Conservation (phyloP, 2,888 invertebrate genomes). For the Liposcelis brunnea region DNA sequence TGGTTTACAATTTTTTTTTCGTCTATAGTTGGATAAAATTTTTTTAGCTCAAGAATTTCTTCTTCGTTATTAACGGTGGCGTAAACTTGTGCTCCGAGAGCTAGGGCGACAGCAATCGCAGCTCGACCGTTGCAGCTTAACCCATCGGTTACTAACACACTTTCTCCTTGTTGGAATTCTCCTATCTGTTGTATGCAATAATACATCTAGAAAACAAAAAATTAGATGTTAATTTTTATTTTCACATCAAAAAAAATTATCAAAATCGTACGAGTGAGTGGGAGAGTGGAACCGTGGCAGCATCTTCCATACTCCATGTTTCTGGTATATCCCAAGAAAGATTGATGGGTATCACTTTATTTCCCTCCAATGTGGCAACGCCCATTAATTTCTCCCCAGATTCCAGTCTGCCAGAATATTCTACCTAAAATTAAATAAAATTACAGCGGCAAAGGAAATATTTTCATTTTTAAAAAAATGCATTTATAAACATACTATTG, state of each 20-base stretch:
- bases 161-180: conserved; percentile 24
- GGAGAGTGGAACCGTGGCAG: conserved; percentile 35
- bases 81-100: conserved; percentile 30
- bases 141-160: conserved; percentile 33
- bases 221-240: background rate
- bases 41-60: background rate
- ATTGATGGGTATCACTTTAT: conserved; percentile 13
- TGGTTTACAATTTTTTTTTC: conserved; percentile 10
- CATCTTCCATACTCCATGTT: conserved; percentile 32
- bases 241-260: background rate
- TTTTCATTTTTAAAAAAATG: too few species aligned
- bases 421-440: conserved; percentile 11
- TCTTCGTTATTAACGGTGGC: conserved; percentile 32
- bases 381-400: conserved; percentile 18
- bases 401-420: conserved; percentile 16
- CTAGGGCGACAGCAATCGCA: conserved; percentile 36
- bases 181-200: background rate
- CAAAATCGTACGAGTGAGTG: conserved; percentile 26
- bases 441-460: too few species aligned
- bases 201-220: background rate
- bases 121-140: conserved; percentile 40
- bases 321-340: conserved; percentile 30
- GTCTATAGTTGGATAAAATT: conserved; percentile 7
- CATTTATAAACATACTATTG: too few species aligned
- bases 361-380: conserved; percentile 12